Evolutionary conservation across 2,113 vertebrate species (phyloP).

Genomic region (Cavia porcellus): DNA sequence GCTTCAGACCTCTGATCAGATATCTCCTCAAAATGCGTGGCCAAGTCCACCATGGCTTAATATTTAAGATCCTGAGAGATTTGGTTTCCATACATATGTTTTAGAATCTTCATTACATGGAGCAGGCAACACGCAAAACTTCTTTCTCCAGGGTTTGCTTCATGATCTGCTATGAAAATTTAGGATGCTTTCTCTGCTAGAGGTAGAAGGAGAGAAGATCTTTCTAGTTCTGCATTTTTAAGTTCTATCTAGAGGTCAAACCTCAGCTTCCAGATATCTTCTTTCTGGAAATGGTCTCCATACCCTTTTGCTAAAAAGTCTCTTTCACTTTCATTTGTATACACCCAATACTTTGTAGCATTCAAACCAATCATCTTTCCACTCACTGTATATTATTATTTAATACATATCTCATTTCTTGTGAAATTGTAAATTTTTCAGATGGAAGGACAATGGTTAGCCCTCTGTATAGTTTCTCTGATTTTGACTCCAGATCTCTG

Average conservation of each 20-base stretch:
- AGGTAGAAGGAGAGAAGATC: not conserved
- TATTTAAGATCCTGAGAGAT: not conserved
- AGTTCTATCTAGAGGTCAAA: not conserved
- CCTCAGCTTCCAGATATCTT: not conserved
- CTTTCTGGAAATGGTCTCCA: slow-evolving; percentile 16
- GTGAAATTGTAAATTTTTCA: not conserved
- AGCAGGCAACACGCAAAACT: not conserved
- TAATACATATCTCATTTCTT: slow-evolving; percentile 30
- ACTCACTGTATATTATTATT: slow-evolving; percentile 14
- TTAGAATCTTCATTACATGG: not conserved
- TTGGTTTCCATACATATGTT: not conserved
- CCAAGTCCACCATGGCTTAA: not conserved
- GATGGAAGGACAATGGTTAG: not conserved
- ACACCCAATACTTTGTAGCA: not conserved
- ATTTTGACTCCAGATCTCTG: not conserved
- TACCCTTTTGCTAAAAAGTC: not conserved
- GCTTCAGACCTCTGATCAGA: not conserved
- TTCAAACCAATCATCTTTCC: slow-evolving; percentile 17
- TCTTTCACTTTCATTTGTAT: not conserved
- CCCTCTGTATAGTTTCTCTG: not conserved
- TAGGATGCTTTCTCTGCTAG: not conserved
- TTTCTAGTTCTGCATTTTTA: not conserved
- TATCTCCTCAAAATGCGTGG: not conserved
- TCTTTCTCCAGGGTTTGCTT: not conserved
- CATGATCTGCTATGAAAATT: not conserved